Evolutionary conservation across 2,888 invertebrate genomes (phyloP).

Genomic region (Lysandra coridon): DNA sequence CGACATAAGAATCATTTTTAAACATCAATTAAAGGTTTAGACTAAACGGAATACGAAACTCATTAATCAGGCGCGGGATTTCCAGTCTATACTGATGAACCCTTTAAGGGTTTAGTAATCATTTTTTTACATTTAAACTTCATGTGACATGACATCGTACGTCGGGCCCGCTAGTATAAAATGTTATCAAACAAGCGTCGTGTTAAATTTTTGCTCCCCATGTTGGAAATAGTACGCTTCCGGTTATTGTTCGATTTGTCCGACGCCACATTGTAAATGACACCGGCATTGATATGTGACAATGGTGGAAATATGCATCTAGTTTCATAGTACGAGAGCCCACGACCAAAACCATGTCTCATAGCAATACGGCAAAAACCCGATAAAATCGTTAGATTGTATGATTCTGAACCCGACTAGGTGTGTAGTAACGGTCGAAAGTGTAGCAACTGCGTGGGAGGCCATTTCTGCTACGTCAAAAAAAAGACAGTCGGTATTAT

Average conservation of each 20-base stretch:
- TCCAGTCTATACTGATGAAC: too few relatives aligned
- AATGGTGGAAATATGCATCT: not conserved
- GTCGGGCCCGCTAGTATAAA: not conserved
- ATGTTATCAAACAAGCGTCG: constrained; percentile 16
- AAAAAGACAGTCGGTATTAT: too few relatives aligned
- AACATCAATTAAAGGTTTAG: not conserved
- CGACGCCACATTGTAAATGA: not conserved
- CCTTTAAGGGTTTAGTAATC: too few relatives aligned
- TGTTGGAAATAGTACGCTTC: constrained; percentile 22
- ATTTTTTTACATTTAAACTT: too few relatives aligned
- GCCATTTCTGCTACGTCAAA: too few relatives aligned
- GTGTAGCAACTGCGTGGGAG: too few relatives aligned
- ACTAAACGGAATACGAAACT: not conserved
- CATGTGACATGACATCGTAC: too few relatives aligned
- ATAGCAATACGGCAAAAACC: too few relatives aligned
- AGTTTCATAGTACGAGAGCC: not conserved
- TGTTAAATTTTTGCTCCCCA: constrained; percentile 8
- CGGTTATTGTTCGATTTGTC: constrained; percentile 21
- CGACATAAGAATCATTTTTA: not conserved
- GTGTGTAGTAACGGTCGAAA: too few relatives aligned
- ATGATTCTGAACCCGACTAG: too few relatives aligned
- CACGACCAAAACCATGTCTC: too few relatives aligned
- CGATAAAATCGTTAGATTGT: too few relatives aligned
- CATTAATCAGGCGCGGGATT: not conserved
- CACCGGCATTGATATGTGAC: not conserved